Percentiles rank a stretch among this genome's conserved stretches.
Evolutionary conservation across 2,888 invertebrate genomes (phyloP).

Genomic region (Erpobdella octoculata): DNA sequence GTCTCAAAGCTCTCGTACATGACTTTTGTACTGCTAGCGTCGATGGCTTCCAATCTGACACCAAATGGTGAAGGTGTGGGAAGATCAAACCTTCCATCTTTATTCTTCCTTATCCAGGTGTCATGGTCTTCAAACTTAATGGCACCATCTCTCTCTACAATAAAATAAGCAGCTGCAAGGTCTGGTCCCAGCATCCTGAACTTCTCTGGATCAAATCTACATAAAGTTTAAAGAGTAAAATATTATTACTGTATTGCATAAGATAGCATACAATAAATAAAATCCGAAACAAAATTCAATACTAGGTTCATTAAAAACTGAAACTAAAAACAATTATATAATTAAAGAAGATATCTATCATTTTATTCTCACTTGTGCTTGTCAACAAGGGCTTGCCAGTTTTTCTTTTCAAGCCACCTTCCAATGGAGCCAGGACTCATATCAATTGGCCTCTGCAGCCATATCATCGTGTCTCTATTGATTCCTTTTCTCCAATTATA

Average conservation of each 20-base stretch:
- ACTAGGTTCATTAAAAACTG: not conserved
- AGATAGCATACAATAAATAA: not conserved
- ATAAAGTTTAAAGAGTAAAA: not conserved
- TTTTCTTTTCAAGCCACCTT: constrained; percentile 32
- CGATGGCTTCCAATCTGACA: constrained; percentile 69
- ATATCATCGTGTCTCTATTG: constrained; percentile 30
- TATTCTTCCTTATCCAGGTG: constrained; percentile 57
- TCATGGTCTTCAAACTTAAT: constrained; percentile 60
- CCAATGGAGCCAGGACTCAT: constrained; percentile 26
- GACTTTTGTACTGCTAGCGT: constrained; percentile 66
- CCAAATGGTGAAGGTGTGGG: constrained; percentile 59
- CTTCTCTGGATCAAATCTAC: constrained; percentile 40
- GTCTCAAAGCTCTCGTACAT: constrained; percentile 76
- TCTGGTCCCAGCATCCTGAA: constrained; percentile 61
- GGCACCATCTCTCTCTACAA: constrained; percentile 67
- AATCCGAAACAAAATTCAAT: not conserved
- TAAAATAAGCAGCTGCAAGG: constrained; percentile 77
- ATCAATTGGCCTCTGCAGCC: constrained; percentile 36
- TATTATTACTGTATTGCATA: not conserved
- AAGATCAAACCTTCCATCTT: constrained; percentile 55
- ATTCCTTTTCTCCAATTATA: constrained; percentile 32
- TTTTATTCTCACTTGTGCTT: constrained; percentile 33
- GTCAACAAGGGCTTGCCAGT: constrained; percentile 29
- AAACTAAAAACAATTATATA: not conserved
- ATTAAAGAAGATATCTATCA: not conserved